Percentiles rank a stretch among this genome's conserved stretches.
Conservation (phyloP, 1,140 invertebrate species). For the Caenorhabditis briggsae region DNA sequence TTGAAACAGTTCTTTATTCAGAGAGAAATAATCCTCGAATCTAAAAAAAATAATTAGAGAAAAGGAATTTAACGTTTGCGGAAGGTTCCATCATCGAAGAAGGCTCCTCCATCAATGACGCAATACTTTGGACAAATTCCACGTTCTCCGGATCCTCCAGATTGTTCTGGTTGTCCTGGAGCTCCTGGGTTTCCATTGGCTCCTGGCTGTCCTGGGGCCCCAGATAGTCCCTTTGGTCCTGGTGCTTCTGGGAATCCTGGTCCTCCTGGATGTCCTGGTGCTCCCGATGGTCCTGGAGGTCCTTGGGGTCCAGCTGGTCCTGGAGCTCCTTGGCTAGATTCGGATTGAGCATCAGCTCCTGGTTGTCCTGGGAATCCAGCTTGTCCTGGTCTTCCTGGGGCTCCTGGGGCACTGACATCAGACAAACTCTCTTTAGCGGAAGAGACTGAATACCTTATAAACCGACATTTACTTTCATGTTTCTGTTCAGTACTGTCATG, state of each 20-base stretch:
- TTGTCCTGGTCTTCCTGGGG: conserved; percentile 62
- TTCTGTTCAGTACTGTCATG: no score
- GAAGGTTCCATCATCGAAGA: conserved; percentile 31
- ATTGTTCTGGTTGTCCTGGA: conserved; percentile 34
- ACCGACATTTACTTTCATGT: no score
- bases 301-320: conserved; percentile 52
- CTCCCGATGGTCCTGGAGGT: conserved; percentile 62
- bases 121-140: conserved; percentile 60
- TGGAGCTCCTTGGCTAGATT: conserved; percentile 50
- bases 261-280: conserved; percentile 58
- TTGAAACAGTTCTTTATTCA: no score
- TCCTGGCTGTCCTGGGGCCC: conserved; percentile 1
- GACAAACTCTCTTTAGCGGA: no score
- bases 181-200: conserved; percentile 4
- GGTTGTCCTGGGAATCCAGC: conserved; percentile 61
- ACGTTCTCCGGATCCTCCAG: conserved; percentile 35
- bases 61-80: not conserved
- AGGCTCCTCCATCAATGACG: conserved; percentile 33
- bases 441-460: no score
- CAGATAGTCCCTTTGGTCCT: conserved; percentile 57
- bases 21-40: not conserved
- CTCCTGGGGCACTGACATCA: conserved; percentile 36
- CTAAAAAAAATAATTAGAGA: not conserved
- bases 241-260: conserved; percentile 59
- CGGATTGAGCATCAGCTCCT: conserved; percentile 58